Conservation (phyloP, 1,140 invertebrate genomes). For the Neotoxoptera formosana region DNA sequence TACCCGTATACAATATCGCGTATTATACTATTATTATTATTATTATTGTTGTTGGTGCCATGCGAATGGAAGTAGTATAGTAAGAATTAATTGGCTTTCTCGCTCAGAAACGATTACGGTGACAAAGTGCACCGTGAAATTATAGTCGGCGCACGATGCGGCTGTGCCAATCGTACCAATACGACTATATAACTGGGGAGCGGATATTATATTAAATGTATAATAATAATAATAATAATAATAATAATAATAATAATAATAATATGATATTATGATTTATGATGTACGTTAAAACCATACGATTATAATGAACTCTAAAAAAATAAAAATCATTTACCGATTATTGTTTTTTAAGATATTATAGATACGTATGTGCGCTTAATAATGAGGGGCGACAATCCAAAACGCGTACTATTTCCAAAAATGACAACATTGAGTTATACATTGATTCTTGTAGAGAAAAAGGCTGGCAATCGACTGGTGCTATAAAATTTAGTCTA, state of each 20-base stretch:
- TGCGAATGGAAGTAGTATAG: not conserved
- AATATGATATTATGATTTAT: no score
- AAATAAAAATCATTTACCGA: not conserved
- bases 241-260: not conserved
- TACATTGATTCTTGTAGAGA: no score
- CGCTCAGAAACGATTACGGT: not conserved
- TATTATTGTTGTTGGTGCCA: not conserved
- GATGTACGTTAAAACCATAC: not conserved
- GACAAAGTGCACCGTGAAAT: slow-evolving; percentile 24
- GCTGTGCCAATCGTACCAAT: not conserved
- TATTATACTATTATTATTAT: not conserved
- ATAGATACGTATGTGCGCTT: not conserved
- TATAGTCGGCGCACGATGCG: not conserved
- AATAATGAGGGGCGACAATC: no score
- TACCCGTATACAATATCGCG: slow-evolving; percentile 19
- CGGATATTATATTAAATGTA: not conserved
- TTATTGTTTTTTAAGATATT: not conserved
- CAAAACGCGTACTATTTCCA: no score
- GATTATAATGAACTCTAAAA: not conserved
- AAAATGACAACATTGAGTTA: no score
- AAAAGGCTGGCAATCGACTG: no score
- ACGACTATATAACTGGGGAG: not conserved
- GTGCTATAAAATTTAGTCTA: no score
- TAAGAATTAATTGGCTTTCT: slow-evolving; percentile 12
- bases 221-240: not conserved